Percentiles rank a stretch among this genome's conserved stretches.
Conservation (phyloP, 2,113 vertebrate species). For the Pseudorhombus dupliciocellatus region DNA sequence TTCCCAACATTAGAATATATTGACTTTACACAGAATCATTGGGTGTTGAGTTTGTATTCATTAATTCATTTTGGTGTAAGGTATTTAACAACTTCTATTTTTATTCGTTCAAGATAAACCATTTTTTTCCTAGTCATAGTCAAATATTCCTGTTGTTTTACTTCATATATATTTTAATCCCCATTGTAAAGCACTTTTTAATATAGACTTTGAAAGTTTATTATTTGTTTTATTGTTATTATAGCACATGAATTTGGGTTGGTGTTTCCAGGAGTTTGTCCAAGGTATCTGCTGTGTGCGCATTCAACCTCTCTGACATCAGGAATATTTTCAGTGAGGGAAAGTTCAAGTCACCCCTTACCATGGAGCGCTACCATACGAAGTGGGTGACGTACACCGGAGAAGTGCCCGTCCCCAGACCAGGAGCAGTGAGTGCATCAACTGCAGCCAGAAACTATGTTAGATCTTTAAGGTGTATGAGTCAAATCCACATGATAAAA, state of each 20-base stretch:
- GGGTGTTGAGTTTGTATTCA: neutral
- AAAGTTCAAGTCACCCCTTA: constrained; percentile 78
- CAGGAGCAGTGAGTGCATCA: constrained; percentile 79
- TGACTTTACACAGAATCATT: too few relatives aligned
- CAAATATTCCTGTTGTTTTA: neutral
- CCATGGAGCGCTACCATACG: constrained; percentile 70
- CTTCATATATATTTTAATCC: too few relatives aligned
- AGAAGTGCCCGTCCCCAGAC: constrained; percentile 79
- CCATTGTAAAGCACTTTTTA: too few relatives aligned
- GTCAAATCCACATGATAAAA: neutral
- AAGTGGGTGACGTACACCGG: constrained; percentile 81
- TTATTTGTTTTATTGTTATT: neutral
- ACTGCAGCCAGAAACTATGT: neutral
- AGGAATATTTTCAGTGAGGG: constrained; percentile 78
- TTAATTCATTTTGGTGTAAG: too few relatives aligned
- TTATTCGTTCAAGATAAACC: too few relatives aligned
- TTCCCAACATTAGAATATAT: neutral
- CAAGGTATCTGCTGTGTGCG: constrained; percentile 78
- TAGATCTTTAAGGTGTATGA: neutral
- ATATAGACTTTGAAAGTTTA: too few relatives aligned
- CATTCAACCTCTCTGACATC: constrained; percentile 66
- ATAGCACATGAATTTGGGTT: constrained; percentile 7
- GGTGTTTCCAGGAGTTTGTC: constrained; percentile 68
- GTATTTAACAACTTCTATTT: too few relatives aligned
- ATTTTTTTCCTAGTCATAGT: neutral